These are phyloP conservation scores for Parapsyche elsis DNA, from an alignment of 1,140 invertebrate genomes.

Conservation along the genomic window DNA sequence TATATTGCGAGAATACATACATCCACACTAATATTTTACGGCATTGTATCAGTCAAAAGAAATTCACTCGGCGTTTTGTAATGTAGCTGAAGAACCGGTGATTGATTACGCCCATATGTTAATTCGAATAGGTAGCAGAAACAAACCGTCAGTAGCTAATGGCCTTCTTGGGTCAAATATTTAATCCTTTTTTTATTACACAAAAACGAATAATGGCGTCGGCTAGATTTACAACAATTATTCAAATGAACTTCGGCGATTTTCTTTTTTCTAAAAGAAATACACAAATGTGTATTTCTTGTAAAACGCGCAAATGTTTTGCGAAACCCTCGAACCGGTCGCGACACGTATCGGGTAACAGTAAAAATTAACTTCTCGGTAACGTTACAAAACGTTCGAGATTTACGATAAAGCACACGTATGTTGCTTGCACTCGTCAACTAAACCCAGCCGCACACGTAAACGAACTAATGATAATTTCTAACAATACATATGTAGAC, in stretches of 20 bases:
- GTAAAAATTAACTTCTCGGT: constrained; percentile 36
- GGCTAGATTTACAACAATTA: background rate
- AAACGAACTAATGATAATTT: background rate
- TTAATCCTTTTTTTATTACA: constrained; percentile 19
- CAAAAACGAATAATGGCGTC: background rate
- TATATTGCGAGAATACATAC: background rate
- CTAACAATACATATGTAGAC: too few relatives aligned
- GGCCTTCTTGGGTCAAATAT: constrained; percentile 25
- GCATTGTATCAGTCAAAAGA: background rate
- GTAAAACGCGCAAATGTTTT: too few relatives aligned
- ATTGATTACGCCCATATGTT: constrained; percentile 33
- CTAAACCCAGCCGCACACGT: background rate
- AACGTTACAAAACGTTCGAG: constrained; percentile 35
- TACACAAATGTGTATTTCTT: background rate
- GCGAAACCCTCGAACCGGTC: background rate
- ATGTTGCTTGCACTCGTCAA: background rate
- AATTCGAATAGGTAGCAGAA: constrained; percentile 33
- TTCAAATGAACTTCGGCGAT: background rate
- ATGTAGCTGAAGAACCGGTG: constrained; percentile 11
- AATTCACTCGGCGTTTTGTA: constrained; percentile 30
- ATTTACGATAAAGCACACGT: constrained; percentile 40
- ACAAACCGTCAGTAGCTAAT: constrained; percentile 30
- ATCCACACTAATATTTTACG: background rate
- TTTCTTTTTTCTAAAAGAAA: background rate
- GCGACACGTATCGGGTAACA: constrained; percentile 35